These are phyloP conservation scores for Apeltes quadracus DNA, from an alignment of 2,113 vertebrate genomes.

Conservation along the genomic window DNA sequence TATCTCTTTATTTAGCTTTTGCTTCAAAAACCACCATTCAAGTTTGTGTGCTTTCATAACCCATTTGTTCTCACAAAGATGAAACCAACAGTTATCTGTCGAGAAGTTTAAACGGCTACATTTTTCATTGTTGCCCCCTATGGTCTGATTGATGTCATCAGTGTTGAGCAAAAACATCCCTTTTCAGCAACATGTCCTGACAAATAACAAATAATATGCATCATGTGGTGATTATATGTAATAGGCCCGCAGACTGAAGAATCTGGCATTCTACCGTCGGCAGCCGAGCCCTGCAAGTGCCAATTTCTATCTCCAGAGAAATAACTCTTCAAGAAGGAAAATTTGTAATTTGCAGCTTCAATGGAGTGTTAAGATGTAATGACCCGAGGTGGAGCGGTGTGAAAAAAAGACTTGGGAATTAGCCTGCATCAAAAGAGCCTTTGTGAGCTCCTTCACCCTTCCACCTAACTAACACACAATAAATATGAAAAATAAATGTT, in stretches of 20 bases:
- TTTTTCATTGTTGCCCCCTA: conserved; percentile 34
- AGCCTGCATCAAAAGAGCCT: conserved; percentile 42
- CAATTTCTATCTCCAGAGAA: conserved; percentile 66
- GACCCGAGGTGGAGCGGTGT: conserved; percentile 61
- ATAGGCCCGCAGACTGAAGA: conserved; percentile 26
- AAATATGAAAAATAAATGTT: conserved; percentile 29
- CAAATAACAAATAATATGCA: conserved; percentile 3
- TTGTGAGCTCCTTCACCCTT: conserved; percentile 24
- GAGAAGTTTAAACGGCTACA: conserved; percentile 14
- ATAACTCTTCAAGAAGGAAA: conserved; percentile 62
- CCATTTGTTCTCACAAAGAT: conserved; percentile 17
- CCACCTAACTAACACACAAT: conserved; percentile 20
- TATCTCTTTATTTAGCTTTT: conserved; percentile 16
- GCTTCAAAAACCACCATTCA: conserved; percentile 40
- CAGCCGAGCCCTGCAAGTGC: conserved; percentile 43
- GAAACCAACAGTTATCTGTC: conserved; percentile 12
- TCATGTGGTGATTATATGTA: conserved; percentile 11
- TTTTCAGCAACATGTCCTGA: conserved; percentile 1
- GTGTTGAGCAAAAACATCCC: conserved; percentile 12
- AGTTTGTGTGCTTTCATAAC: conserved; percentile 41
- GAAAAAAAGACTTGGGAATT: conserved; percentile 44
- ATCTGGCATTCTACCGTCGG: conserved; percentile 39
- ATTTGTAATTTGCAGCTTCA: conserved; percentile 77
- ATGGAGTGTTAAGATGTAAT: conserved; percentile 75
- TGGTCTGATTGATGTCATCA: conserved; percentile 19